phyloP scores from a whole-genome alignment of 2,113 vertebrate genomes.

The Lutjanus erythropterus region DNA sequence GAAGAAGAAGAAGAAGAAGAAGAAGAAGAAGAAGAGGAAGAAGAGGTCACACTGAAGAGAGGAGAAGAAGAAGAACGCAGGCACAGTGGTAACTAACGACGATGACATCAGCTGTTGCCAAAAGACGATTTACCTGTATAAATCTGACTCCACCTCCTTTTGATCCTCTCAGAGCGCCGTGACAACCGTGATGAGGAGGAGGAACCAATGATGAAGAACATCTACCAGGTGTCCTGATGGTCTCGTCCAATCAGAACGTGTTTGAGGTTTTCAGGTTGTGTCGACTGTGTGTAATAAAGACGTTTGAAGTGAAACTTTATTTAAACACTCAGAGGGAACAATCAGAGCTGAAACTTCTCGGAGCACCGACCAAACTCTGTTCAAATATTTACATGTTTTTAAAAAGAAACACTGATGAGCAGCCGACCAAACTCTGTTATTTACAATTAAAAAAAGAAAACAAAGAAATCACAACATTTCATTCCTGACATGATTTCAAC shows the following conservation, averaged over 20 bases:
- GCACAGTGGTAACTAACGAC: slow-evolving; percentile 12
- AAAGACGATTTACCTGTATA: not conserved
- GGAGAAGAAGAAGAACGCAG: slow-evolving; percentile 14
- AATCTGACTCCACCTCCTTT: slow-evolving; percentile 7
- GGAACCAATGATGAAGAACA: slow-evolving; percentile 51
- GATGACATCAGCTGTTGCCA: not conserved
- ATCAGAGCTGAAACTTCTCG: too few relatives aligned
- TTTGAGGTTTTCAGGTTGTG: not conserved
- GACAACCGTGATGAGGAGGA: not conserved
- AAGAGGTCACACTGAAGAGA: slow-evolving; percentile 23
- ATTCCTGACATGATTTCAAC: too few relatives aligned
- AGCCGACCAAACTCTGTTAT: too few relatives aligned
- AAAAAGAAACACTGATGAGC: too few relatives aligned
- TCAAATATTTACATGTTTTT: too few relatives aligned
- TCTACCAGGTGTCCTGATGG: slow-evolving; percentile 73
- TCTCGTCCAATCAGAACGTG: not conserved
- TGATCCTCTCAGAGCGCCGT: slow-evolving; percentile 28
- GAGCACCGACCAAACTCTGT: too few relatives aligned
- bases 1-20: slow-evolving; percentile 41
- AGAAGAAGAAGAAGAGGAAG: slow-evolving; percentile 26
- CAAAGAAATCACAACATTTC: too few relatives aligned
- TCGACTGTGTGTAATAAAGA: not conserved
- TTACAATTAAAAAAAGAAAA: too few relatives aligned
- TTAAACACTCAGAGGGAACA: not conserved
- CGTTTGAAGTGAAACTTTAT: not conserved